A percentile compares a stretch with the other conserved stretches of the same genome.
These are phyloP conservation scores for Trichosurus vulpecula DNA, from an alignment of 2,797 vertebrate genomes.

Conservation along the genomic window DNA sequence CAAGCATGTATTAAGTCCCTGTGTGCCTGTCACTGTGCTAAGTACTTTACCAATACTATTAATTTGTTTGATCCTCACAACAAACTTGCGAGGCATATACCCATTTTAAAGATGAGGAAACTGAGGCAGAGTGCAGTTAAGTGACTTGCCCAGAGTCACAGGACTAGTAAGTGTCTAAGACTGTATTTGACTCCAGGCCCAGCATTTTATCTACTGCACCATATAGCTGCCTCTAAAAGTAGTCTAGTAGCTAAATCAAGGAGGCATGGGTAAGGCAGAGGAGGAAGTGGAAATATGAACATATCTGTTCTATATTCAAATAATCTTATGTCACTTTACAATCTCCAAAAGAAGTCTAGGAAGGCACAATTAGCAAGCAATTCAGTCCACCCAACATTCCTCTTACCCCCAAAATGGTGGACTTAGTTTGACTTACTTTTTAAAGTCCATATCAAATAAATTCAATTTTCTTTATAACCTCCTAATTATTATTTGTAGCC, in stretches of 20 bases:
- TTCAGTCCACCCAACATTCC: not conserved
- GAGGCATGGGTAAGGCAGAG: not conserved
- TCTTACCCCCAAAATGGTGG: not conserved
- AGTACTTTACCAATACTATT: not conserved
- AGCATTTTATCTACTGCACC: not conserved
- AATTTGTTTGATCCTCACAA: not conserved
- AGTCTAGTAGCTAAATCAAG: not conserved
- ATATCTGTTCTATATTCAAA: not conserved
- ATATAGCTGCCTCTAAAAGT: not conserved
- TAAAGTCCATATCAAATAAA: not conserved
- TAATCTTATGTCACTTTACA: not conserved
- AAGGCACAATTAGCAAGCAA: not conserved
- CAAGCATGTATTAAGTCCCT: not conserved
- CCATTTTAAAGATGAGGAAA: not conserved
- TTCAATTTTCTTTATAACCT: not conserved
- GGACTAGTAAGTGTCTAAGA: not conserved
- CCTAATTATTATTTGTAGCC: not conserved
- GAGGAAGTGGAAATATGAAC: not conserved
- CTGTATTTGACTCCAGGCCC: not conserved
- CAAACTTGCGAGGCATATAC: not conserved
- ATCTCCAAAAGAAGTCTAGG: not conserved
- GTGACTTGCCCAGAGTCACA: not conserved
- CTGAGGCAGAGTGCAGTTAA: not conserved
- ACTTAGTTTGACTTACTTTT: not conserved
- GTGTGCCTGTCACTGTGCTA: not conserved